These are phyloP conservation scores for Trichoplax adhaerens DNA, from an alignment of 37 sponge, comb jelly and placozoan genomes.

Conservation along the genomic window DNA sequence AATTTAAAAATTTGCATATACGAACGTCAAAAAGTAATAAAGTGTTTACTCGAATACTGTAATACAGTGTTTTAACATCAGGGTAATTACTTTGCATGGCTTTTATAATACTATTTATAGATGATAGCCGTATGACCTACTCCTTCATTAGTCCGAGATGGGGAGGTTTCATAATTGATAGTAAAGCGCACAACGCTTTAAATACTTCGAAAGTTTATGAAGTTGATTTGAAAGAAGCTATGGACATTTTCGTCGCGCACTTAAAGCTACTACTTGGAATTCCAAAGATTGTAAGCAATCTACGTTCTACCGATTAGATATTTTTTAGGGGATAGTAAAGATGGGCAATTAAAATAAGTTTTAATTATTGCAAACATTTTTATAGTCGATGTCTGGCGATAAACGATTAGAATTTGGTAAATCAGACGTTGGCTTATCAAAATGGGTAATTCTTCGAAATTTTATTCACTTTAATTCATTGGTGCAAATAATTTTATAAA, in stretches of 20 bases:
- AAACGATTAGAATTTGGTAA: too few relatives aligned
- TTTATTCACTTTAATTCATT: too few relatives aligned
- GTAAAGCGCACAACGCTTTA: neutral
- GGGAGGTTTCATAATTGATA: conserved; percentile 53
- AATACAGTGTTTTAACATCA: too few relatives aligned
- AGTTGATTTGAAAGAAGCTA: conserved; percentile 34
- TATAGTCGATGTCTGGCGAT: too few relatives aligned
- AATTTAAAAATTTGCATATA: conserved; percentile 38
- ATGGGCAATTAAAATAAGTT: too few relatives aligned
- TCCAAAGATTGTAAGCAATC: conserved; percentile 13
- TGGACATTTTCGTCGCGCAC: conserved; percentile 49
- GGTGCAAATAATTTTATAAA: too few relatives aligned
- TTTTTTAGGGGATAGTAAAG: too few relatives aligned
- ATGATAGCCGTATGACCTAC: conserved; percentile 7
- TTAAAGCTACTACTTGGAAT: conserved; percentile 50
- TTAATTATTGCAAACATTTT: too few relatives aligned
- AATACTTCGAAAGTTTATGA: neutral
- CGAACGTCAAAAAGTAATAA: conserved; percentile 8
- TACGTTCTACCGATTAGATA: too few relatives aligned
- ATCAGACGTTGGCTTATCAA: too few relatives aligned
- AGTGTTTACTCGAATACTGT: neutral
- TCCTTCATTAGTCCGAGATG: conserved; percentile 59
- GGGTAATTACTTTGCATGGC: neutral
- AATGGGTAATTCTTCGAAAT: too few relatives aligned
- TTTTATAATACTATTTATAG: neutral